Percentiles rank a stretch among this genome's conserved stretches.
phyloP scores from a whole-genome alignment of 2,888 invertebrate species.

The Ophion ellenae region DNA sequence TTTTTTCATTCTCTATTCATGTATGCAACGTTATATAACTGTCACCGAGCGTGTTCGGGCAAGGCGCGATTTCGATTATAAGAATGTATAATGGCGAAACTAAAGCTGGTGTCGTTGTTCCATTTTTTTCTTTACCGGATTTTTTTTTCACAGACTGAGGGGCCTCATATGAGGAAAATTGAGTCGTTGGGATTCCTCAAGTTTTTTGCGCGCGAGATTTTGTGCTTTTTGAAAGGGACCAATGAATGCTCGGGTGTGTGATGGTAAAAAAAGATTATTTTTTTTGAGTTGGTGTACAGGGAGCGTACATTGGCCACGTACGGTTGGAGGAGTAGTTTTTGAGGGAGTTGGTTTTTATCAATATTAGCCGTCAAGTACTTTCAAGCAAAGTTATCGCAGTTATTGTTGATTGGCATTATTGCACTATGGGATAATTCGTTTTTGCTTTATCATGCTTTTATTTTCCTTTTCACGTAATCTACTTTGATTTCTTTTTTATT shows the following conservation, averaged over 20 bases:
- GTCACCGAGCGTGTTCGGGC: constrained; percentile 57
- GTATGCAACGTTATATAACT: constrained; percentile 73
- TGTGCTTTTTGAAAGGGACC: not conserved
- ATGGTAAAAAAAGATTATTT: not conserved
- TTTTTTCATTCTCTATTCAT: constrained; percentile 48
- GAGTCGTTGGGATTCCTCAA: not conserved
- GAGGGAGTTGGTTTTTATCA: too few species aligned
- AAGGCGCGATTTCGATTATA: constrained; percentile 29
- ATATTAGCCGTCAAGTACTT: too few species aligned
- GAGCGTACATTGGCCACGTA: too few species aligned
- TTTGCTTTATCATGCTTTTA: not conserved
- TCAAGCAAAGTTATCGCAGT: not conserved
- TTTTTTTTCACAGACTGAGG: not conserved
- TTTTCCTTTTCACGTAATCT: not conserved
- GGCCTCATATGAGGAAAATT: not conserved
- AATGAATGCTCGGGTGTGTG: not conserved
- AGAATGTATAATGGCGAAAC: constrained; percentile 33
- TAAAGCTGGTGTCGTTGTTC: constrained; percentile 22
- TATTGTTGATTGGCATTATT: not conserved
- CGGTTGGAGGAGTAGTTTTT: too few species aligned
- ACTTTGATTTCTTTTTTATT: not conserved
- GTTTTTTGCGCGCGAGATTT: not conserved
- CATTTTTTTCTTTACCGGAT: not conserved
- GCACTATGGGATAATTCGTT: not conserved
- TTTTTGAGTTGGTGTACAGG: too few species aligned